Percentiles rank a stretch among this genome's conserved stretches.
phyloP scores from a whole-genome alignment of 2,888 invertebrate genomes.

The Ceratothoa steindachneri region DNA sequence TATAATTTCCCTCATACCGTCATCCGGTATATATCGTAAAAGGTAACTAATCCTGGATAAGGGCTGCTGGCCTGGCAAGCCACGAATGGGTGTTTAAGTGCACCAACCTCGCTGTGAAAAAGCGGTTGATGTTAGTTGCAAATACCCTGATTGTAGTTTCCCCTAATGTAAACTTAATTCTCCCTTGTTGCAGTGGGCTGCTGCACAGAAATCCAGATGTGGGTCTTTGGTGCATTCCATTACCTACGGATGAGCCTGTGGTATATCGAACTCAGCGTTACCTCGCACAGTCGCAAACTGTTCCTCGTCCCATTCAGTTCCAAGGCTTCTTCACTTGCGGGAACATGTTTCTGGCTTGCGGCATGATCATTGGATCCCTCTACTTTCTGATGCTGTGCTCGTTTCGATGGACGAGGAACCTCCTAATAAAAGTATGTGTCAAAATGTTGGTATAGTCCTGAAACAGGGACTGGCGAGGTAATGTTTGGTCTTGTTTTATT shows the following conservation, averaged over 20 bases:
- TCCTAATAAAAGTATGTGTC: conserved; percentile 40
- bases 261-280: conserved; percentile 43
- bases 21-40: no score
- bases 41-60: no score
- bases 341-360: conserved; percentile 22
- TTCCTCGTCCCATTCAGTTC: conserved; percentile 37
- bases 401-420: conserved; percentile 38
- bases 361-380: conserved; percentile 27
- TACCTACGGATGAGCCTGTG: conserved; percentile 41
- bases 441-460: no score
- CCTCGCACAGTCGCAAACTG: conserved; percentile 19
- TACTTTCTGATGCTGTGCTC: conserved; percentile 29
- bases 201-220: conserved; percentile 35
- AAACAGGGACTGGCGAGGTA: no score
- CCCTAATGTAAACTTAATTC: no score
- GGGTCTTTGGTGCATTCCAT: conserved; percentile 31
- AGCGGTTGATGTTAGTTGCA: no score
- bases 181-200: conserved; percentile 26
- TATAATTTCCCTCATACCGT: no score
- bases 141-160: no score
- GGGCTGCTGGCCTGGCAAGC: no score
- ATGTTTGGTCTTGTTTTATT: no score
- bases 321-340: conserved; percentile 22
- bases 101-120: no score
- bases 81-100: no score